These are phyloP conservation scores for Silurus aristotelis DNA, from an alignment of 2,797 vertebrate genomes.

Conservation along the genomic window DNA sequence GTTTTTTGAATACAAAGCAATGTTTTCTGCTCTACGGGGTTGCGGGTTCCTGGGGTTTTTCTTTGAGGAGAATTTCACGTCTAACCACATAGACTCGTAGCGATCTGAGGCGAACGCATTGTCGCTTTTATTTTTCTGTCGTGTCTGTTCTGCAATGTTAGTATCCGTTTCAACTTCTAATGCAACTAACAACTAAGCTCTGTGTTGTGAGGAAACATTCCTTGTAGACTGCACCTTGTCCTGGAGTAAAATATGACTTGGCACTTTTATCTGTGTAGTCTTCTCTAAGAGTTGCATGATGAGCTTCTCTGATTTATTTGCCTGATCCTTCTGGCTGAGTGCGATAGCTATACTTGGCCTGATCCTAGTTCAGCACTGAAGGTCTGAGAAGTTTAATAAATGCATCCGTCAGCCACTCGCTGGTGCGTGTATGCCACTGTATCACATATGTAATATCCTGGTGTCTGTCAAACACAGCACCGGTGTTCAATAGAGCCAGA, in stretches of 20 bases:
- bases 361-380: not conserved
- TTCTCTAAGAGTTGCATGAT: not conserved
- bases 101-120: conserved; percentile 26
- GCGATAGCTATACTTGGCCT: not conserved
- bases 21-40: conserved; percentile 9
- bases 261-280: not conserved
- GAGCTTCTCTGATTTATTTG: not conserved
- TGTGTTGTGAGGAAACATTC: not conserved
- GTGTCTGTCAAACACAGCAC: conserved; percentile 42
- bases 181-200: not conserved
- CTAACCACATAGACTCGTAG: conserved; percentile 18
- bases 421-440: conserved; percentile 33
- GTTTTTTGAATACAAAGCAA: conserved; percentile 15
- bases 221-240: conserved; percentile 18
- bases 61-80: conserved; percentile 33
- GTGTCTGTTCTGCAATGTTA: conserved; percentile 7
- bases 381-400: conserved; percentile 19
- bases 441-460: conserved; percentile 50
- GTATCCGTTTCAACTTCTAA: conserved; percentile 29
- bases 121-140: conserved; percentile 21
- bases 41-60: conserved; percentile 31
- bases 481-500: conserved; percentile 43
- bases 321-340: not conserved
- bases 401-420: conserved; percentile 6
- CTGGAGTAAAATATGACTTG: not conserved